Base-by-base conservation (phyloP, 2,113 vertebrate species). In the Epinephelus fuscoguttatus region DNA sequence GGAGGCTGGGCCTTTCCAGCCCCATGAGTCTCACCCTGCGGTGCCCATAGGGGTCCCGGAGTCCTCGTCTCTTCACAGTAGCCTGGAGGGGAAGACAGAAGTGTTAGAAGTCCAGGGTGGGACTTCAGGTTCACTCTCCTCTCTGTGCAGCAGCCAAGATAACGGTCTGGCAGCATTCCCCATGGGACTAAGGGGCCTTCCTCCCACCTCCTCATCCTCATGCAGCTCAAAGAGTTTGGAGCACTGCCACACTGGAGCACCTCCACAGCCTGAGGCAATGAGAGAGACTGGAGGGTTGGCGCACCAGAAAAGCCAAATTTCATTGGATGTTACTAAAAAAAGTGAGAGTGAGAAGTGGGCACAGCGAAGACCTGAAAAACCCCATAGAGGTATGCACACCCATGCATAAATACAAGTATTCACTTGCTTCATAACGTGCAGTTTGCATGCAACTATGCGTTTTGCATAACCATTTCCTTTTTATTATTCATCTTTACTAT, bases 1-100 rank as follows among this genome's bases (percentile, higher is more conserved):
- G 97, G 97, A 97, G 37, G 91, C 94, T 1, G 92, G 86, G 75
- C 90, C 94, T 50, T 94, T 95, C 83, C 93, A 91, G 78, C 30
- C 92, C 55, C 89, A 87, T 11, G 89, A 87, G 40, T 49, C 88
- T 21, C 84, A 91, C 50, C 49, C 87, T 5, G 23, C 79, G 5
- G 80, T 66, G 68, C 55, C 87, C 52, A 4, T 86, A 11, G 79
- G 52, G 62, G 66, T 33, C 53, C 60, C 71, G 6, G 78, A 80
- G 77, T 55, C 88, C 18, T 74, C 88, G 3, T 84, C 91, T 37
- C 78, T 82, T 42, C 85, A 84, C 70, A 55, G 75, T 18, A 53
- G 80, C 63, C 70, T 89, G 67, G 90, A 91, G 63, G 83, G 73
- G 23, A 91, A 90, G 59, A 85, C 84, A n/a, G 86, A 93, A 30